Base-by-base conservation (phyloP, 2,113 vertebrate species). In the Malurus melanocephalus region DNA sequence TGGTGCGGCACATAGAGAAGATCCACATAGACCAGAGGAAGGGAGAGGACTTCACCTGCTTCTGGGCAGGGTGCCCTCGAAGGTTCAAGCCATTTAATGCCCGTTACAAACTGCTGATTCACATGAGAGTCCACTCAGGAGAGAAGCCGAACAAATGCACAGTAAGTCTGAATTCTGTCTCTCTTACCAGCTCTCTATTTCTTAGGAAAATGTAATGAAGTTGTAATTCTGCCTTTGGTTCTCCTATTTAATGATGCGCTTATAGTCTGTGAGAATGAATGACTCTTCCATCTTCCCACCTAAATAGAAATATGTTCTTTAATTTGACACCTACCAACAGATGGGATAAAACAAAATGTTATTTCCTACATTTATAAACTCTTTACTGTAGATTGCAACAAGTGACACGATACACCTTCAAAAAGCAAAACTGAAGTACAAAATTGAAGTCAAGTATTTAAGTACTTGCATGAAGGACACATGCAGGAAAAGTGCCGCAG, bases 141-240 rank as follows among this genome's bases (percentile, higher is more conserved):
- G 99, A 99, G 97, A 99, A 99, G 95, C 99, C 99, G 13, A 99
- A 99, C 97, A 99, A 99, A 93, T 99, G 99, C 95, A 98, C 98
- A 96, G 99, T 99, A 97, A 95, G 97, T 97, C 86, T 78, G 53
- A 92, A 18, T 73, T 65, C 33, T 52, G 9, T 59, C 52, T 86
- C 30, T 78, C 9, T 76, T 76, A 72, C 5, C 9, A 28, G 0
- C 35, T 51, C 11, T 76, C 6, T 77, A 2, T 35, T 71, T 15
- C 7, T 82, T 27, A 52, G 10, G 43, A 75, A 64, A 67, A 62
- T 16, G 7, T 0, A 30, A 8, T 24, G 33, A 43, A 56, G 18
- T 15, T 60, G 57, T 79, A 79, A 60, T 51, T 87, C 35, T 74
- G 26, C 17, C 22, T 77, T 79, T 67, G 12, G 28, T 86, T 93